These are phyloP conservation scores for Netelia fuscicornis DNA, from an alignment of 2,888 invertebrate species.

Conservation along the genomic window DNA sequence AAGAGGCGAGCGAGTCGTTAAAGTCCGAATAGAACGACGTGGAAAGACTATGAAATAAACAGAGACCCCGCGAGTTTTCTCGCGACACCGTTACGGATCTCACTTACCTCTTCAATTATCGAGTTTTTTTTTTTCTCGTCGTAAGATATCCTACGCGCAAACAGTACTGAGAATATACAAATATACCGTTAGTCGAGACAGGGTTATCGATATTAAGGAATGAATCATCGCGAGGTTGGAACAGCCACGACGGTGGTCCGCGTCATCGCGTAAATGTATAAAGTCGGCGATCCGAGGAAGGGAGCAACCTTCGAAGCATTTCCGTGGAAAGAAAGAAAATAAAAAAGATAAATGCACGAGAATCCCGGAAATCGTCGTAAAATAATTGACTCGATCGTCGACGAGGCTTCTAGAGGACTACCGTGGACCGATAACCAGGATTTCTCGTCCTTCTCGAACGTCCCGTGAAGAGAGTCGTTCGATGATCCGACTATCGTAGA, in stretches of 20 bases:
- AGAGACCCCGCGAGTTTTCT: slow-evolving; percentile 2
- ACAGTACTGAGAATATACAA: background rate
- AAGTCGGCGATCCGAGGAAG: background rate
- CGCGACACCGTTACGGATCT: slow-evolving; percentile 47
- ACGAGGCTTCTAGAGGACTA: background rate
- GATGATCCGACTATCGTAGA: slow-evolving; percentile 27
- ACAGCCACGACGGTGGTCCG: background rate
- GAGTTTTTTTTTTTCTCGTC: slow-evolving; percentile 1
- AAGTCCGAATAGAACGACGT: slow-evolving; percentile 53
- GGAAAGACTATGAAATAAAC: slow-evolving; percentile 13
- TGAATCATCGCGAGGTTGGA: slow-evolving; percentile 27
- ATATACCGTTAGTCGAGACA: slow-evolving; percentile 36
- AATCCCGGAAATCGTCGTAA: slow-evolving; percentile 47
- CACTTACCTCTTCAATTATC: slow-evolving; percentile 20
- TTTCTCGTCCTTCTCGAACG: slow-evolving; percentile 32
- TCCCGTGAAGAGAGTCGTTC: slow-evolving; percentile 13
- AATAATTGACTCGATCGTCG: slow-evolving; percentile 39
- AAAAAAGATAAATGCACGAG: background rate
- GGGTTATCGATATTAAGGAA: slow-evolving; percentile 47
- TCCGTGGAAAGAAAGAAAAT: background rate
- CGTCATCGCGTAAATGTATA: slow-evolving; percentile 4
- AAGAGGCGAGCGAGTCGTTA: slow-evolving; percentile 56
- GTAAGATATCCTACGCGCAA: slow-evolving; percentile 28
- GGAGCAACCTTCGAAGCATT: background rate
- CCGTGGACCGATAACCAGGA: slow-evolving; percentile 34